Conservation (phyloP, 2,113 vertebrate species). For the Gobius niger region DNA sequence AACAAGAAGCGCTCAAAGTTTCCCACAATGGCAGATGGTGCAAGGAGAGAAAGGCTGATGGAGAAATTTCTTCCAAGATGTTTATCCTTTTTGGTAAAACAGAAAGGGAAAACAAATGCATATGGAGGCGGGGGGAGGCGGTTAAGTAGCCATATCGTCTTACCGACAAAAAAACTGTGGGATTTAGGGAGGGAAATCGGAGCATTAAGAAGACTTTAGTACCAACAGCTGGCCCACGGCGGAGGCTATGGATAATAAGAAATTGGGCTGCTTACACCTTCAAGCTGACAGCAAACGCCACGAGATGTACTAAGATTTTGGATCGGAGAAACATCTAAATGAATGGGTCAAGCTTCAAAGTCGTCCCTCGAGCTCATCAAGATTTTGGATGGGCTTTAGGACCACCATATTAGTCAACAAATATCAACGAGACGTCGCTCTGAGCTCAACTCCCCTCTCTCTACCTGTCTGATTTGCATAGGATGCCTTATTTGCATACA, state of each 20-base stretch:
- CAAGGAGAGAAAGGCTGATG: constrained; percentile 41
- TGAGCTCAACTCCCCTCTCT: constrained; percentile 34
- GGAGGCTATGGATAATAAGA: constrained; percentile 1
- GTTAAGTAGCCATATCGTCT: constrained; percentile 23
- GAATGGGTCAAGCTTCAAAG: constrained; percentile 13
- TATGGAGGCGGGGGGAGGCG: constrained; percentile 47
- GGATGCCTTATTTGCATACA: constrained; percentile 75
- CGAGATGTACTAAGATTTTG: background rate
- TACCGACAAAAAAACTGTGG: constrained; percentile 20
- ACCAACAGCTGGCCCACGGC: constrained; percentile 10
- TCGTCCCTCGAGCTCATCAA: background rate
- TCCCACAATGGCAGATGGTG: constrained; percentile 61
- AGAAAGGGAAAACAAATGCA: constrained; percentile 63
- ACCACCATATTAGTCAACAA: constrained; percentile 17
- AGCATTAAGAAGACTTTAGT: constrained; percentile 1
- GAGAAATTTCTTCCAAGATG: constrained; percentile 61
- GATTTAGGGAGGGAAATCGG: constrained; percentile 22
- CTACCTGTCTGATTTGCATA: constrained; percentile 74
- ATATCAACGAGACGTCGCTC: background rate
- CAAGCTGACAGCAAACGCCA: background rate
- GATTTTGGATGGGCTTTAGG: constrained; percentile 8
- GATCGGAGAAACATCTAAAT: constrained; percentile 11
- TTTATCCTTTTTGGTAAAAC: constrained; percentile 55
- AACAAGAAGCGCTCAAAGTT: constrained; percentile 34
- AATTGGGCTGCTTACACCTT: constrained; percentile 20